A percentile compares a stretch with the other conserved stretches of the same genome.
Conservation (phyloP, 1,140 invertebrate species). For the Drosophila punjabiensis region DNA sequence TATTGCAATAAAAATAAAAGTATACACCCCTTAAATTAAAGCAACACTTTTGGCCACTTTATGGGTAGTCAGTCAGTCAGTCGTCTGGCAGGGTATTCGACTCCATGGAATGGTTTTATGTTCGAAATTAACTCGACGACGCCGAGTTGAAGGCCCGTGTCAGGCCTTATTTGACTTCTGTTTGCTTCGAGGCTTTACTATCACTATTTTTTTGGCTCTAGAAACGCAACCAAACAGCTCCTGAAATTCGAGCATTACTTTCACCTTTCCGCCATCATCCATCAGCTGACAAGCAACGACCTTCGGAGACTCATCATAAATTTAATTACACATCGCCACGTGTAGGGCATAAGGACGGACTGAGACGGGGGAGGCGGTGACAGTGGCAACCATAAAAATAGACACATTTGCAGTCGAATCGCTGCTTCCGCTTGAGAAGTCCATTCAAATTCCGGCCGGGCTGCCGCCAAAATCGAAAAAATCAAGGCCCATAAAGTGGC, state of each 20-base stretch:
- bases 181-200: conserved; percentile 1
- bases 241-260: conserved; percentile 49
- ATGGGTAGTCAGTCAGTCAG: conserved; percentile 34
- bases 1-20: conserved; percentile 78
- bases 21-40: conserved; percentile 78
- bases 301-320: conserved; percentile 64
- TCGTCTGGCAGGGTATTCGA: conserved; percentile 8
- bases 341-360: background rate
- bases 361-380: conserved; percentile 9
- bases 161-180: conserved; percentile 36
- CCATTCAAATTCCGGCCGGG: conserved; percentile 33
- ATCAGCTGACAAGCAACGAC: conserved; percentile 45
- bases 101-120: conserved; percentile 49
- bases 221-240: conserved; percentile 17
- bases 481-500: conserved; percentile 49
- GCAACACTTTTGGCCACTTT: conserved; percentile 71
- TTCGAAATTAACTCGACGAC: conserved; percentile 42
- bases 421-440: conserved; percentile 14
- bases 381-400: conserved; percentile 60
- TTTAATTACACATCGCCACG: conserved; percentile 49
- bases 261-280: conserved; percentile 32
- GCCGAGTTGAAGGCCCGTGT: conserved; percentile 33
- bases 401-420: conserved; percentile 59
- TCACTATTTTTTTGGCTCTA: conserved; percentile 6
- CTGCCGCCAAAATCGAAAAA: conserved; percentile 41